A percentile compares a stretch with the other conserved stretches of the same genome.
These are phyloP conservation scores for Psettodes erumei DNA, from an alignment of 2,113 vertebrate species.

Conservation along the genomic window DNA sequence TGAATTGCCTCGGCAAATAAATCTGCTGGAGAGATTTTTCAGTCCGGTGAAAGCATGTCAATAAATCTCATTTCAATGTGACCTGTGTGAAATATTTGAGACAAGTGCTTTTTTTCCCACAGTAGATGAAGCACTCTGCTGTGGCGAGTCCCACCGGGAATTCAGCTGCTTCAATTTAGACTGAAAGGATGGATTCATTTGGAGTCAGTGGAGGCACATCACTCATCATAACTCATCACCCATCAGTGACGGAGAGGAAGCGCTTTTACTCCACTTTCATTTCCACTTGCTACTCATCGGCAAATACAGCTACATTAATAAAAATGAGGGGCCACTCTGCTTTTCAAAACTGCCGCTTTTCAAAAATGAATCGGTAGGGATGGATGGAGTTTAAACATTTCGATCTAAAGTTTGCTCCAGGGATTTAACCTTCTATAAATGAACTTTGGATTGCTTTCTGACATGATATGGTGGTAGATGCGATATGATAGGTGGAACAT, in stretches of 20 bases:
- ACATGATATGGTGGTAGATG: not conserved
- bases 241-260: constrained; percentile 35
- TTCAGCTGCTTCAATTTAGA: constrained; percentile 39
- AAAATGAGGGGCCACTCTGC: not conserved
- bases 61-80: constrained; percentile 53
- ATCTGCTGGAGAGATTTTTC: constrained; percentile 22
- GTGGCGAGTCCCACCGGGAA: constrained; percentile 33
- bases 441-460: not conserved
- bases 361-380: constrained; percentile 8
- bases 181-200: constrained; percentile 51
- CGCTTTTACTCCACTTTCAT: constrained; percentile 36
- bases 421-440: not conserved
- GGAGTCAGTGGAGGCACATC: constrained; percentile 33
- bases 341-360: not conserved
- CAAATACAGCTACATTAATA: constrained; percentile 25
- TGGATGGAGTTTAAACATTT: not conserved
- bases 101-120: constrained; percentile 35
- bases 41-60: constrained; percentile 31
- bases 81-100: constrained; percentile 46
- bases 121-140: constrained; percentile 54
- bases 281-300: constrained; percentile 42
- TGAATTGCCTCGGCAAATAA: constrained; percentile 16
- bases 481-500: not conserved
- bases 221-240: constrained; percentile 32
- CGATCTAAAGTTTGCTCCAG: not conserved